Base-by-base conservation (phyloP, 2,888 invertebrate genomes). In the Polyommatus iphigenia region DNA sequence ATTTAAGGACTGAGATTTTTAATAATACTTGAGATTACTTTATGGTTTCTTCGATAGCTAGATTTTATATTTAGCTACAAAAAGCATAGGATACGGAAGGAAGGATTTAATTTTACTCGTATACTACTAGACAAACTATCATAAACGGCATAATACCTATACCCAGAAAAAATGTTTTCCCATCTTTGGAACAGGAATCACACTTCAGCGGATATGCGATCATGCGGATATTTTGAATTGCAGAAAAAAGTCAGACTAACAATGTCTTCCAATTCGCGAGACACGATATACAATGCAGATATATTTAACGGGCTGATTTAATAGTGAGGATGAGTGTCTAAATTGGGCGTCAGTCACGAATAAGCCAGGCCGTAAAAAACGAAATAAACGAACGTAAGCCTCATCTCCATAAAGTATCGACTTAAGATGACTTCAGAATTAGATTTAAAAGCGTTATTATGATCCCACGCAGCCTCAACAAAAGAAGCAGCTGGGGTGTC, bases 401-500 rank as follows among this genome's bases (percentile, higher is more conserved):
- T 73, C 73, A 75, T 75, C 75, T 75, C 75, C 75, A 75, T 75
- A 75, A 75, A 75, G 50, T 75, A 75, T 75, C 75, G 75, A 75
- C 75, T 75, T 75, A 75, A 75, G 75, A 54, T 75, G 75, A 75
- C 46, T 54, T 75, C 75, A 54, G 75, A 75, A 75, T 75, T 75
- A 75, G 75, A 75, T 54, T 50, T 75, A 77, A 79, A 79, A 80
- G 81, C 78, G 79, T 80, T 82, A 82, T 82, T 81, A 82, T 81
- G 85, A 85, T 80, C 85, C 84, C 84, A 84, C 84, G 85, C 86
- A 81, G 79, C 83, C 85, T 85, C 85, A 85, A 87, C 87, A 89
- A 89, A 87, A 87, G 87, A 82, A 85, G 86, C 87, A 85, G 86
- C 83, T 84, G 85, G 82, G 82, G 85, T 88, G 90, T 90, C 91